Evolutionary conservation across 1,140 invertebrate species (phyloP).

Genomic region (Papilio helenus): DNA sequence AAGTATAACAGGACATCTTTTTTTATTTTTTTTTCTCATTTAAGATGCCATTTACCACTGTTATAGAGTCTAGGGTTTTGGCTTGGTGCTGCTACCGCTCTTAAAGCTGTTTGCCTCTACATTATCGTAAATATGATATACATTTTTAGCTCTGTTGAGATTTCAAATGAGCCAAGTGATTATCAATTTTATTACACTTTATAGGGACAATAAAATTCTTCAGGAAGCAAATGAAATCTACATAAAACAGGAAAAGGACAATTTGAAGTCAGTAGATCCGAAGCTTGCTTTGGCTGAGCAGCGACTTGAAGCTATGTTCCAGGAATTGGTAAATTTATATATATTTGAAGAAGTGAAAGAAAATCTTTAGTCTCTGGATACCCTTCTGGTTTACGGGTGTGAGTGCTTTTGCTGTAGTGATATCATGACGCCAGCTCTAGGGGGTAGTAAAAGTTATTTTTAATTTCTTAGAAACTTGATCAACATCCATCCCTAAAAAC

Average conservation of each 20-base stretch:
- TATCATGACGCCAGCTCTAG: too few species aligned
- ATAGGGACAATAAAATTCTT: constrained; percentile 80
- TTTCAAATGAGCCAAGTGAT: not conserved
- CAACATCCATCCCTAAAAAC: too few species aligned
- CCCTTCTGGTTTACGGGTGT: too few species aligned
- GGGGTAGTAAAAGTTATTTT: constrained; percentile 68
- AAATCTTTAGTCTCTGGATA: too few species aligned
- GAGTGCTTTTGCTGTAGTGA: too few species aligned
- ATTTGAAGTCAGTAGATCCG: constrained; percentile 65
- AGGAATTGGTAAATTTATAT: constrained; percentile 73
- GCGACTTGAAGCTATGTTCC: constrained; percentile 78
- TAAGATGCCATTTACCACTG: too few species aligned
- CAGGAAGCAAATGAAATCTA: constrained; percentile 80
- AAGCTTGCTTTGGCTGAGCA: constrained; percentile 81
- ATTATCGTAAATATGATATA: too few species aligned
- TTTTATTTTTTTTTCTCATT: too few species aligned
- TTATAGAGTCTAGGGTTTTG: too few species aligned
- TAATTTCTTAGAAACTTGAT: too few species aligned
- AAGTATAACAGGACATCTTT: too few species aligned
- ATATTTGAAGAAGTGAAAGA: too few species aligned
- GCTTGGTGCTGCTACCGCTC: not conserved
- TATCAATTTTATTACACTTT: constrained; percentile 37
- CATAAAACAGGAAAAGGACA: constrained; percentile 69
- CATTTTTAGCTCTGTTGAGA: not conserved
- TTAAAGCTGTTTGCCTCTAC: not conserved